Conservation (phyloP, 2,113 vertebrate genomes). For the Mesocricetus auratus region DNA sequence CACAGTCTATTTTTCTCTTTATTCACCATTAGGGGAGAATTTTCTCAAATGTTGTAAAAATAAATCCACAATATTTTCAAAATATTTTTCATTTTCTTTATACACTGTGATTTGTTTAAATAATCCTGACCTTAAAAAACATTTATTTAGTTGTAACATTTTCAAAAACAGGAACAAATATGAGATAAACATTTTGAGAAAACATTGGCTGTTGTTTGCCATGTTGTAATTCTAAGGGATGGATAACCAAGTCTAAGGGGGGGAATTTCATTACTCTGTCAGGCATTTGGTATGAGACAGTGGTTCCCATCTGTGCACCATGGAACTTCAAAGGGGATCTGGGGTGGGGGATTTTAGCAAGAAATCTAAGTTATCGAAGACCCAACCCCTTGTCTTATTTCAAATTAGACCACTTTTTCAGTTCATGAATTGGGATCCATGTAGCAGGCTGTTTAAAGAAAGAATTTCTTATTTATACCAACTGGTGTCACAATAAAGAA, state of each 20-base stretch:
- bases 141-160: conserved; percentile 10
- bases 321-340: background rate
- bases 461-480: background rate
- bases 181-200: background rate
- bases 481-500: background rate
- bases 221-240: background rate
- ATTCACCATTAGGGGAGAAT: background rate
- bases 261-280: background rate
- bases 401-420: background rate
- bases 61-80: background rate
- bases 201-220: background rate
- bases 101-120: background rate
- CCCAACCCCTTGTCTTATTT: background rate
- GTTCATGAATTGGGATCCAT: background rate
- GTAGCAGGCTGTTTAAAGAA: background rate
- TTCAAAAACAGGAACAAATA: conserved; percentile 4
- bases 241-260: background rate
- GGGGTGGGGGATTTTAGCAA: background rate
- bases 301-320: background rate
- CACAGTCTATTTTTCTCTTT: background rate
- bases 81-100: background rate
- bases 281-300: background rate
- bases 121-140: background rate
- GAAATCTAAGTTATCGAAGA: background rate
- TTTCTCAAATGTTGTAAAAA: background rate